A percentile compares a stretch with the other conserved stretches of the same genome.
These are phyloP conservation scores for Thunnus albacares DNA, from an alignment of 2,797 vertebrate genomes.

Conservation along the genomic window DNA sequence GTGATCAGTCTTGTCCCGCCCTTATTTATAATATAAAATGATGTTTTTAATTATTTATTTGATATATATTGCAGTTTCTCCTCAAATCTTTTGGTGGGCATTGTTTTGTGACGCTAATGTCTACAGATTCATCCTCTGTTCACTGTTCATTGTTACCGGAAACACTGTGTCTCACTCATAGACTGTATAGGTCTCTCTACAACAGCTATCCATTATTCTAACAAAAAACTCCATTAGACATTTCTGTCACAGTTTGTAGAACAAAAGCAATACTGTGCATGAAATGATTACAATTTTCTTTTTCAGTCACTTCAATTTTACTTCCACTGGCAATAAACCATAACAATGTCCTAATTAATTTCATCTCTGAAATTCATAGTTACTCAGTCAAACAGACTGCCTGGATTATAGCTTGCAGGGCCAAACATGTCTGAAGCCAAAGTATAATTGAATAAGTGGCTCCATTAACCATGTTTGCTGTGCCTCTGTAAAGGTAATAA, in stretches of 20 bases:
- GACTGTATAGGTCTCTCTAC: slow-evolving; percentile 2
- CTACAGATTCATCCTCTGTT: slow-evolving; percentile 29
- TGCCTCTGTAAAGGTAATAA: slow-evolving; percentile 58
- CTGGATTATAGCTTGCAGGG: slow-evolving; percentile 51
- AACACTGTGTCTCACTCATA: slow-evolving; percentile 12
- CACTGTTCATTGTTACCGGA: slow-evolving; percentile 33
- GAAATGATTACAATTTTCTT: slow-evolving; percentile 64
- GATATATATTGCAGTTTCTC: background rate
- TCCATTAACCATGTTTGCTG: slow-evolving; percentile 59
- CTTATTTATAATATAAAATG: slow-evolving; percentile 1
- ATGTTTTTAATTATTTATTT: background rate
- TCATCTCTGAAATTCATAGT: slow-evolving; percentile 61
- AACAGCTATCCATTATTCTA: slow-evolving; percentile 54
- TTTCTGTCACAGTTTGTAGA: slow-evolving; percentile 58
- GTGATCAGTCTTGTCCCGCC: background rate
- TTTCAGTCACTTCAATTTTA: slow-evolving; percentile 61
- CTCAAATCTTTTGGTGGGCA: slow-evolving; percentile 10
- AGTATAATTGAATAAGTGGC: slow-evolving; percentile 71
- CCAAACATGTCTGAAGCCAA: slow-evolving; percentile 44
- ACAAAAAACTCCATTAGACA: slow-evolving; percentile 48
- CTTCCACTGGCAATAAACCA: slow-evolving; percentile 68
- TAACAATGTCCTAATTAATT: slow-evolving; percentile 72
- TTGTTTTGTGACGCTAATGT: slow-evolving; percentile 7
- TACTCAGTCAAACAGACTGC: slow-evolving; percentile 49
- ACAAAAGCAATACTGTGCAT: slow-evolving; percentile 60